Base-by-base conservation (phyloP, 1,140 invertebrate genomes). In the Tetramorium parvispinum region DNA sequence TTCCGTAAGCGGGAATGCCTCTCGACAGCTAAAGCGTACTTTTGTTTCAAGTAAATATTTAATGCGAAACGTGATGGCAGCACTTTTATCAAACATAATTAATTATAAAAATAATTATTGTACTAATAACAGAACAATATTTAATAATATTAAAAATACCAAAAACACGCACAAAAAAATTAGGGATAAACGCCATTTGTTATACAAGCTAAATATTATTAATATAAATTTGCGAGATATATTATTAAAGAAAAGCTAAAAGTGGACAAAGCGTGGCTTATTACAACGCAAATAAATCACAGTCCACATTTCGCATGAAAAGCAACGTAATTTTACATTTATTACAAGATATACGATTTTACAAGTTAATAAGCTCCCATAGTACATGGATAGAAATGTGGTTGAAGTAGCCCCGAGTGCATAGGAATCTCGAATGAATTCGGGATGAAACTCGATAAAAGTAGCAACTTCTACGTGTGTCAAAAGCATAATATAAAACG, bases 321-420 rank as follows among this genome's bases (percentile, higher is more conserved):
- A 46, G 40, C 66, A 18, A 2, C 68, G 43, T 70, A n/a, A 83
- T 75, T 83, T 75, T 37, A 59, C 79, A 57, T 83, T 83, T 83
- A 83, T 75, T 75, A 61, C 32, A 21, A 57, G 43, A 53, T 49
- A 32, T 46, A 8, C 37, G 11, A 65, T 66, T 43, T 61, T 79
- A 70, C 63, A 51, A 78, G 73, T 89, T 89, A 89, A 89, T 86
- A 90, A 89, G 66, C 61, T 89, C 46, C 53, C 32, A 40, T 46
- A 51, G 65, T 37, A 24, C 59, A 70, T 27, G 27, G 40, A 75
- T 32, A 37, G 43, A 65, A 87, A 79, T 43, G n/a, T 27, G 57
- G 70, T 32, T 53, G 53, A 32, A 59, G 32, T 57, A 55, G 51
- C 43, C 53, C 32, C 24, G 75, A 75, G 59, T 78, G 49, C 37